Evolutionary conservation across 2,888 invertebrate species (phyloP).

Genomic region (Carcina quercana): DNA sequence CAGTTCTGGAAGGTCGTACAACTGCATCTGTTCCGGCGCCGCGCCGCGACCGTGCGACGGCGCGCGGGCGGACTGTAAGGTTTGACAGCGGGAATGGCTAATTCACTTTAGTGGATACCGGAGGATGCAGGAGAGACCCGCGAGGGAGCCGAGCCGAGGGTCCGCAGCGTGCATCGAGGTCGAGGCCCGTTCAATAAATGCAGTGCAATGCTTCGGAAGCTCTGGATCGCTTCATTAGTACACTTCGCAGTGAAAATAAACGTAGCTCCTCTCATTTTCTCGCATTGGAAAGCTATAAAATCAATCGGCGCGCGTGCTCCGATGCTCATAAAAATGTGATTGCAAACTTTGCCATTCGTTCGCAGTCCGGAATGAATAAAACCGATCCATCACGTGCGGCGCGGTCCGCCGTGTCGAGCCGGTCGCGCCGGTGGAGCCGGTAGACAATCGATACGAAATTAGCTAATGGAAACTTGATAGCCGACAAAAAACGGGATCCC

Average conservation of each 20-base stretch:
- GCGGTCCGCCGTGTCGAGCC: constrained; percentile 38
- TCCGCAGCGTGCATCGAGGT: too few relatives aligned
- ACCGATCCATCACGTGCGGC: constrained; percentile 64
- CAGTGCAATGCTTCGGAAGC: constrained; percentile 57
- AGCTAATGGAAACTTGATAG: constrained; percentile 74
- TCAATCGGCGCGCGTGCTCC: constrained; percentile 40
- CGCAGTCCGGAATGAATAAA: constrained; percentile 54
- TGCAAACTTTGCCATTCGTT: constrained; percentile 46
- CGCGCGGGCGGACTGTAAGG: constrained; percentile 55
- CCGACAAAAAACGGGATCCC: constrained; percentile 60
- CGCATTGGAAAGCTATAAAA: constrained; percentile 28
- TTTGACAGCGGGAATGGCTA: constrained; percentile 57
- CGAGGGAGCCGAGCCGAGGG: constrained; percentile 54
- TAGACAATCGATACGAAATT: constrained; percentile 63
- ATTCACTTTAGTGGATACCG: constrained; percentile 67
- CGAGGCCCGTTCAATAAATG: constrained; percentile 72
- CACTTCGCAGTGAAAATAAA: too few relatives aligned
- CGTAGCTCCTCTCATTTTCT: too few relatives aligned
- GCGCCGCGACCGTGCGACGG: too few relatives aligned
- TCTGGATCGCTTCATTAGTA: constrained; percentile 30
- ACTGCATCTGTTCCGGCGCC: not conserved
- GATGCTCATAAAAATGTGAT: constrained; percentile 54
- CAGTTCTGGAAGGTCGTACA: constrained; percentile 22
- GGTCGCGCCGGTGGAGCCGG: constrained; percentile 34
- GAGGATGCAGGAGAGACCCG: constrained; percentile 58